Base-by-base conservation (phyloP, 1,140 invertebrate species). In the Cylas formicarius region DNA sequence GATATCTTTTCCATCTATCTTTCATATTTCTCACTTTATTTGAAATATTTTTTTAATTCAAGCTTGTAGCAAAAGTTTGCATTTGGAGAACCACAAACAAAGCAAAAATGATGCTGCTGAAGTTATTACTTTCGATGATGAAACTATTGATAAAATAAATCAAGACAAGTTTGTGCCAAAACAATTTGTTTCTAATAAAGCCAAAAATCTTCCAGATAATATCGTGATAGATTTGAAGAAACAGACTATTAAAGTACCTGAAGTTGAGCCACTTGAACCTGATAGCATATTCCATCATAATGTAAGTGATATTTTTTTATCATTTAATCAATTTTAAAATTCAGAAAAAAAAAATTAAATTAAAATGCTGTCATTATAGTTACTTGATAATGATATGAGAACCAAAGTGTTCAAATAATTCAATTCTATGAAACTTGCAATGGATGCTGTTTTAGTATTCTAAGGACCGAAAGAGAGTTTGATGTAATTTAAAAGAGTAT, bases 181-280 rank as follows among this genome's bases (percentile, higher is more conserved):
- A 38, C 20, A 47, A 18, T 65, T 63, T 44, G 41, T 14, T 26
- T 56, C 57, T 3, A 53, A 38, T 24, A 58, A 57, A 21, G 29
- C 37, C 0, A 56, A 55, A 17, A 65, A 65, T 44, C 26, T 55
- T n/a, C 48, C 52, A 11, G 57, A 62, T 11, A 62, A 63, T 47
- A 65, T 65, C 22, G 58, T 65, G 9, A 65, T 65, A 26, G 62
- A 65, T 53, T 50, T 65, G 29, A 56, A 61, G 37, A 61, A 61
- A 32, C 58, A 65, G 41, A 65, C 58, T n/a, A 65, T 65, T 39
- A 63, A 61, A 48, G 57, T 65, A 16, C 60, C 62, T 7, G 56
- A 62, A 47, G 48, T 63, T 32, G 57, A 62, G 48, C 51, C 52
- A 18, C 24, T 53, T 8, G 61, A 65, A 44, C 61, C 60, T 10